Conservation (phyloP, 1,140 invertebrate species). For the Sarcophaga peregrina region DNA sequence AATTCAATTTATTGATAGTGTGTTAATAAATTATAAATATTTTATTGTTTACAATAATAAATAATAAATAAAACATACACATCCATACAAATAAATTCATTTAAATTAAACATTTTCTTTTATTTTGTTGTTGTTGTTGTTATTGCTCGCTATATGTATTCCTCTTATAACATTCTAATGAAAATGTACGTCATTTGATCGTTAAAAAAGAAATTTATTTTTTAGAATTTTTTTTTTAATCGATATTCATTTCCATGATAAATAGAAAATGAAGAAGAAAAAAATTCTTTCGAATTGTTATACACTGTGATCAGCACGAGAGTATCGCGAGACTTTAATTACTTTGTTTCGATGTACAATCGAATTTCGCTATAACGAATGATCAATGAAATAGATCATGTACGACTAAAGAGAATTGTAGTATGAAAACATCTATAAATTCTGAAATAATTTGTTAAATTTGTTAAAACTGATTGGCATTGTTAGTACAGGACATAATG, state of each 20-base stretch:
- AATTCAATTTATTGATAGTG: slow-evolving; percentile 29
- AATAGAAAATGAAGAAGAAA: background rate
- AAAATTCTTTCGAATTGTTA: background rate
- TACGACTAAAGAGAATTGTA: no score
- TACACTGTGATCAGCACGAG: background rate
- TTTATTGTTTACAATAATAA: slow-evolving; percentile 21
- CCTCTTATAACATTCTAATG: background rate
- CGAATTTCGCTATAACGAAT: no score
- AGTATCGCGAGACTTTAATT: background rate
- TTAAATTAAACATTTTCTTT: background rate
- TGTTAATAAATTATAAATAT: slow-evolving; percentile 24
- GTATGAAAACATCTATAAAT: no score
- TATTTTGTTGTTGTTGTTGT: no score
- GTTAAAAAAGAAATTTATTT: background rate
- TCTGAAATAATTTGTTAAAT: no score
- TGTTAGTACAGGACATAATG: no score
- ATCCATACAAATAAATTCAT: background rate
- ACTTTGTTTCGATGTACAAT: background rate
- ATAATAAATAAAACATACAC: background rate
- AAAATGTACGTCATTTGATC: slow-evolving; percentile 19
- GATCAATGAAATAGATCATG: no score
- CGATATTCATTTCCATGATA: background rate
- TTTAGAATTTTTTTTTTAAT: background rate
- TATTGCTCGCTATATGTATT: no score
- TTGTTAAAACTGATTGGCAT: no score